Percentiles rank a stretch among this genome's conserved stretches.
Evolutionary conservation across 2,888 invertebrate species (phyloP).

Genomic region (Drosophila demipolita): DNA sequence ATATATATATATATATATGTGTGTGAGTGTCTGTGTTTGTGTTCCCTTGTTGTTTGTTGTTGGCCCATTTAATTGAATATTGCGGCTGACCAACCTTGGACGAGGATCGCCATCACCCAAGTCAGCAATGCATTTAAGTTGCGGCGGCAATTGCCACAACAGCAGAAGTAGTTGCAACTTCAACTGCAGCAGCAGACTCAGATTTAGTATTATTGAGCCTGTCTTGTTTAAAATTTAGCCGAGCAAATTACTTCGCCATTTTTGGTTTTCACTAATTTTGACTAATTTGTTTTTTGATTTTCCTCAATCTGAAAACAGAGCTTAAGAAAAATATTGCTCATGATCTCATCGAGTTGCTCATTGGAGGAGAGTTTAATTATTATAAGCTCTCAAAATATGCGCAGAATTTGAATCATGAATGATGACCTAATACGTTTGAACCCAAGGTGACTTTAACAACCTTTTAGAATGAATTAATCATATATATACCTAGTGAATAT

Average conservation of each 20-base stretch:
- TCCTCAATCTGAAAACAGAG: neutral
- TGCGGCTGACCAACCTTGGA: conserved; percentile 60
- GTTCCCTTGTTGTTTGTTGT: neutral
- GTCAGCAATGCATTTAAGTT: conserved; percentile 15
- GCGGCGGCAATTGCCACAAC: conserved; percentile 23
- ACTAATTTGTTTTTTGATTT: neutral
- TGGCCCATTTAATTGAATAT: conserved; percentile 65
- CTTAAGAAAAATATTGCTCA: conserved; percentile 4
- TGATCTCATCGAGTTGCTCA: conserved; percentile 30
- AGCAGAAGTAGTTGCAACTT: conserved; percentile 26
- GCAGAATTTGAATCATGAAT: neutral
- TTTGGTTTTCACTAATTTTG: neutral
- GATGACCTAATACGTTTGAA: neutral
- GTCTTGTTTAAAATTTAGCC: conserved; percentile 45
- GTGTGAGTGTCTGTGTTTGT: neutral
- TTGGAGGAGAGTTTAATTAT: neutral
- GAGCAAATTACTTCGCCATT: neutral
- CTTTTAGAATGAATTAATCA: neutral
- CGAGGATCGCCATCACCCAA: conserved; percentile 43
- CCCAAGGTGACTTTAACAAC: neutral
- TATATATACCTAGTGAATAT: neutral
- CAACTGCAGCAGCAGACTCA: conserved; percentile 38
- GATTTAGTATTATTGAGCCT: conserved; percentile 28
- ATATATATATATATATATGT: no score
- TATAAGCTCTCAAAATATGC: neutral